Base-by-base conservation (phyloP, 2,113 vertebrate genomes). In the Anguilla japonica region DNA sequence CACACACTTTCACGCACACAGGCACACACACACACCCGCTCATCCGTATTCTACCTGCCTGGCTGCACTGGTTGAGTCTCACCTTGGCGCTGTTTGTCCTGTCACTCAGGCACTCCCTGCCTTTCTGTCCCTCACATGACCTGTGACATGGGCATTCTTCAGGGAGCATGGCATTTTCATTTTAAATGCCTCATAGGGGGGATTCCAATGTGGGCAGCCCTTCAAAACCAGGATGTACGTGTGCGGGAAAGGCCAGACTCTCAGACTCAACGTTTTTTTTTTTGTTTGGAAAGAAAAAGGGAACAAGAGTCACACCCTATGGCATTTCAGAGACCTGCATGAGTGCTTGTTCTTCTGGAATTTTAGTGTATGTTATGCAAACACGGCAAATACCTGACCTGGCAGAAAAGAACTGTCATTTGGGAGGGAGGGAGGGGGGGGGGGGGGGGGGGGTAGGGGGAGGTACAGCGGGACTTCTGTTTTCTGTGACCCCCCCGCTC, bases 61-160 rank as follows among this genome's bases (percentile, higher is more conserved):
- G 56, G 41, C 43, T 85, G 79, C 87, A 39, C 79, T n/a, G 71
- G 41, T 82, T n/a, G 71, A 78, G 56, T 53, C 34, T 43, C 16
- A 60, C 53, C 67, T 26, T 81, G 16, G 53, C 53, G 14, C 81
- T 71, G 56, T 78, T 67, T 67, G 26, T n/a, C 2, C 57, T 34
- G 8, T 79, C 50, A 71, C 16, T 46, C 39, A 39, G 41, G 18
- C 34, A 67, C 22, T 22, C 60, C 60, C 60, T 67, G 18, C 20
- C 56, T 60, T 20, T 60, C 56, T 60, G 13, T 20, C 60, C 5
- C 18, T 67, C 18, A 67, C 18, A 67, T 1, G 20, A 67, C 18
- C 60, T 67, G 18, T 67, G 60, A 67, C 22, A 67, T 20, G 8
- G 11, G 18, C 60, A 67, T 20, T 67, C 22, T 20, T 22, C 22